Conservation (phyloP, 2,888 invertebrate genomes). For the Meiosimyza decipiens region DNA sequence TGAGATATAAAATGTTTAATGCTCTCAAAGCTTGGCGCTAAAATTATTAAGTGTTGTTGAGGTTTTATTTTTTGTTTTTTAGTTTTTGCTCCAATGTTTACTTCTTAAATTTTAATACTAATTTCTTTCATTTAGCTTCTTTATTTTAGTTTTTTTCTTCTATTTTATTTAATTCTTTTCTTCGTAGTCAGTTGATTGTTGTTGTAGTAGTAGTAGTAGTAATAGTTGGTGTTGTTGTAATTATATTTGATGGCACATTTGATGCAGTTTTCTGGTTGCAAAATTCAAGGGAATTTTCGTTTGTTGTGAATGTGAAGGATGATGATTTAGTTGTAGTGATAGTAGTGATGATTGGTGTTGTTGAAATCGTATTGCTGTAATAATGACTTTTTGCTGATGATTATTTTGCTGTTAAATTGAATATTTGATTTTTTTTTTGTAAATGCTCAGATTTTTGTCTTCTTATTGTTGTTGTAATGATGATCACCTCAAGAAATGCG, state of each 20-base stretch:
- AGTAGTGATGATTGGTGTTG: constrained; percentile 15
- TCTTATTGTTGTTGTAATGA: not conserved
- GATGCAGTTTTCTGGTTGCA: constrained; percentile 33
- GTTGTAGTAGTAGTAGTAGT: not conserved
- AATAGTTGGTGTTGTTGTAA: constrained; percentile 16
- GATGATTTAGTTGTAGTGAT: not conserved
- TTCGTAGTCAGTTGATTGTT: constrained; percentile 19
- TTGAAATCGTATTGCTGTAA: constrained; percentile 6
- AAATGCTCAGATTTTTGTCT: not conserved
- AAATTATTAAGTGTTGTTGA: not conserved
- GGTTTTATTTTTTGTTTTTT: not conserved
- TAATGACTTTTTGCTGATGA: constrained; percentile 4
- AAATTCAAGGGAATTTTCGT: not conserved
- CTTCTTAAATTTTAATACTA: constrained; percentile 24
- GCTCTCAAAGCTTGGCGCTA: not conserved
- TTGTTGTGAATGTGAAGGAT: not conserved
- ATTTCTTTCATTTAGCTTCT: constrained; percentile 27
- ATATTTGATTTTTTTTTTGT: not conserved
- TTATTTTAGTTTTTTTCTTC: constrained; percentile 8
- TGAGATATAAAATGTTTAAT: not conserved
- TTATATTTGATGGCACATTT: constrained; percentile 41
- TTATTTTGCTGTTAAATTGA: constrained; percentile 8
- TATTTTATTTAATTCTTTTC: constrained; percentile 1
- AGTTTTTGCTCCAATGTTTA: not conserved
- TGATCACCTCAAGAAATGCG: constrained; percentile 27